Base-by-base conservation (phyloP, 2,797 vertebrate species). In the Periophthalmus magnuspinnatus region DNA sequence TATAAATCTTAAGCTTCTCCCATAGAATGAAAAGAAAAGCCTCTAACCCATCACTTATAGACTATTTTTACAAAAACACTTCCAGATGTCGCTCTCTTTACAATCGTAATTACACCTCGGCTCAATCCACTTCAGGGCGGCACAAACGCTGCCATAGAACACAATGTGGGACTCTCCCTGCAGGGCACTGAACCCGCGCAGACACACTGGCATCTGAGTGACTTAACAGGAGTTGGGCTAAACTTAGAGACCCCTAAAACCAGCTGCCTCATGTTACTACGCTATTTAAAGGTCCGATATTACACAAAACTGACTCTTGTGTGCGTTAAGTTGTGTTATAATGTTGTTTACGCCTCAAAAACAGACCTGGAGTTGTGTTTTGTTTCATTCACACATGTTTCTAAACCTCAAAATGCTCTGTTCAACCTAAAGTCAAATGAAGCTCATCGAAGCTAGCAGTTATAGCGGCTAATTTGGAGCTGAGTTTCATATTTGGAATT, bases 181-280 rank as follows among this genome's bases (percentile, higher is more conserved):
- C 84, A 78, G 84, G 83, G 80, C 72, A 48, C 41, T 41, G 10
- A 13, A 41, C 47, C 83, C 69, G 76, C 78, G 36, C 59, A 69
- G 73, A 85, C 88, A 68, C 77, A 70, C 79, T 82, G 82, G 74
- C 89, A 87, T 89, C 80, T 58, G 73, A 85, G 84, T 77, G 79
- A 85, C 77, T 81, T 75, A 82, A 84, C 82, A 38, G 77, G 80
- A 83, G 82, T 78, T 77, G 83, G 82, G 90, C 93, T 94, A 94
- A 93, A 93, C 86, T 93, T 94, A 93, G 92, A 88, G 82, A 65
- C 71, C 74, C 74, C 69, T 70, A 72, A 66, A 80, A 45, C 82
- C 70, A 65, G 69, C 57, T 14, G 80, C 79, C 91, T 94, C 93
- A 79, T 66, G 71, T 94, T 93, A 86, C 93, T 74, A 58, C 74